These are phyloP conservation scores for Aeoliscus strigatus DNA, from an alignment of 2,797 vertebrate genomes.

Conservation along the genomic window DNA sequence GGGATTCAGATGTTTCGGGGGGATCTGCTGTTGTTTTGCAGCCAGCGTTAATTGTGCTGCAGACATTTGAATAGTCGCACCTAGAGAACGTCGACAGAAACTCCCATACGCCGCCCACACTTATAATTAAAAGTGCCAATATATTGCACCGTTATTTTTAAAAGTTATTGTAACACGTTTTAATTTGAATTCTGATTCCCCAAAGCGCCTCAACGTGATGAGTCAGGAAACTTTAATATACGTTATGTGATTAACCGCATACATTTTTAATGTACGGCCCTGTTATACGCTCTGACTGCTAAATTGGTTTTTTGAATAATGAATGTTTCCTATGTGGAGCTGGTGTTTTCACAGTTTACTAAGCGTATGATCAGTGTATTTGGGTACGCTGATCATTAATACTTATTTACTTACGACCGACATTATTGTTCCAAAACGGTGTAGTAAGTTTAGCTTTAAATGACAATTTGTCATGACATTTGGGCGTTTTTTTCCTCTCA, in stretches of 20 bases:
- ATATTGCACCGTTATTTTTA: constrained; percentile 9
- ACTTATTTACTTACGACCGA: too few species aligned
- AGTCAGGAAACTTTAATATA: constrained; percentile 1
- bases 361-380: too few species aligned
- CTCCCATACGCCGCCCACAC: constrained; percentile 16
- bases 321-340: too few species aligned
- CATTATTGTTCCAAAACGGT: too few species aligned
- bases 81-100: constrained; percentile 17
- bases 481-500: too few species aligned
- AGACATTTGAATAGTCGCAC: constrained; percentile 28
- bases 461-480: too few species aligned
- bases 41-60: constrained; percentile 27
- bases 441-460: too few species aligned
- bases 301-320: too few species aligned
- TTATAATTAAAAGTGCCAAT: constrained; percentile 31
- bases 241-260: background rate
- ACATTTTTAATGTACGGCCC: too few species aligned
- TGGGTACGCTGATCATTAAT: too few species aligned
- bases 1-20: constrained; percentile 7
- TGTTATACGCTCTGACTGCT: too few species aligned
- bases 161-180: constrained; percentile 20
- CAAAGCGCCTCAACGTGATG: background rate
- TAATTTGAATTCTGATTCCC: constrained; percentile 8
- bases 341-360: too few species aligned
- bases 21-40: constrained; percentile 3